These are phyloP conservation scores for Mythimna ferrago DNA, from an alignment of 2,888 invertebrate species.

Conservation along the genomic window DNA sequence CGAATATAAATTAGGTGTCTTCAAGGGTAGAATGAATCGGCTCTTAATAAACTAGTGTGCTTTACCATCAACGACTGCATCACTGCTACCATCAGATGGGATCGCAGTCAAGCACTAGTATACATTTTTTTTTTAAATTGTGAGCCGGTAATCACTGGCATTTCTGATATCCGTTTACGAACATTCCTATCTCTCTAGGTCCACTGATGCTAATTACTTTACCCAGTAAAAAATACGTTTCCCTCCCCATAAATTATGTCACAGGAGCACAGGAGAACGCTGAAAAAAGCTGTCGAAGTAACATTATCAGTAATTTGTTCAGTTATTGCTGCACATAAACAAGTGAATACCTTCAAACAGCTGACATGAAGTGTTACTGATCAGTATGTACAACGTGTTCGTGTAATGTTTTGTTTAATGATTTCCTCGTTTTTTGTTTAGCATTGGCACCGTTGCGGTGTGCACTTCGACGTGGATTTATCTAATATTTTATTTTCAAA, in stretches of 20 bases:
- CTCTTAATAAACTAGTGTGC: too few species aligned
- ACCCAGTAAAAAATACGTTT: neutral
- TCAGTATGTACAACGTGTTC: constrained; percentile 12
- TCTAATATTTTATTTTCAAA: constrained; percentile 18
- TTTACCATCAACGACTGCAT: too few species aligned
- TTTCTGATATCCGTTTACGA: too few species aligned
- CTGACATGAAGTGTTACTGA: neutral
- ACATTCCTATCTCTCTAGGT: too few species aligned
- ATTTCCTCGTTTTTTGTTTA: constrained; percentile 34
- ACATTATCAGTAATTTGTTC: neutral
- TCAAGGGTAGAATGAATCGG: too few species aligned
- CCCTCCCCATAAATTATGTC: neutral
- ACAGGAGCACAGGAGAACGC: neutral
- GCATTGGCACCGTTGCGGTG: neutral
- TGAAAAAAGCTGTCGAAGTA: neutral
- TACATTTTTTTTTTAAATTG: too few species aligned
- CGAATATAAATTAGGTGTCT: too few species aligned
- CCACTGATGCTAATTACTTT: too few species aligned
- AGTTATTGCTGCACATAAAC: neutral
- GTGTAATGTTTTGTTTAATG: constrained; percentile 8
- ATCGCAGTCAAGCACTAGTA: too few species aligned
- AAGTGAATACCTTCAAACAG: neutral
- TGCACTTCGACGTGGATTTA: constrained; percentile 12
- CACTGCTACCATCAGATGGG: too few species aligned
- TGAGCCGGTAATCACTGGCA: too few species aligned